These are phyloP conservation scores for Synanthedon myopaeformis DNA, from an alignment of 2,888 invertebrate species.

Conservation along the genomic window DNA sequence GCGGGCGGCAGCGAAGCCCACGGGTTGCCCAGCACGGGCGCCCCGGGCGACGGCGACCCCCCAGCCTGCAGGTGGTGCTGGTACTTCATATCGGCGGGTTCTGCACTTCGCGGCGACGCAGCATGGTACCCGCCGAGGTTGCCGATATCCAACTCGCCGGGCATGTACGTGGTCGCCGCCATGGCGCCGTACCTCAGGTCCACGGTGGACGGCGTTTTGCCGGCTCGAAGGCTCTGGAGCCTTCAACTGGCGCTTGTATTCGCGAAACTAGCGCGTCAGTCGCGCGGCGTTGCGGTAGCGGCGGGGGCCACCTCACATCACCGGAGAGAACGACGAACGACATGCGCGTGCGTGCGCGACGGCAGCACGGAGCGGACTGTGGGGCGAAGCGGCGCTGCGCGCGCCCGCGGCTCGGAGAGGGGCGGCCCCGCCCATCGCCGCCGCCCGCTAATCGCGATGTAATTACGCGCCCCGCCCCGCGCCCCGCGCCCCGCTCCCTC, in stretches of 20 bases:
- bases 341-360: conserved; percentile 74
- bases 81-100: conserved; percentile 96
- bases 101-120: conserved; percentile 88
- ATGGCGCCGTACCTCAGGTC: conserved; percentile 81
- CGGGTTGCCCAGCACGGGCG: conserved; percentile 75
- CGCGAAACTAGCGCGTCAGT: conserved; percentile 58
- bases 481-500: conserved; percentile 20
- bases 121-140: conserved; percentile 85
- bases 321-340: conserved; percentile 55
- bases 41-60: conserved; percentile 65
- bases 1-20: conserved; percentile 87
- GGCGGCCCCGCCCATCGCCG: conserved; percentile 17
- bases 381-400: conserved; percentile 45
- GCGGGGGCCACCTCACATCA: conserved; percentile 69
- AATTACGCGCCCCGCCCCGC: conserved; percentile 19
- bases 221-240: conserved; percentile 71
- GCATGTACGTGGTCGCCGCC: conserved; percentile 97
- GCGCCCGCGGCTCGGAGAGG: conserved; percentile 42
- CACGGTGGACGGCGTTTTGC: conserved; percentile 74
- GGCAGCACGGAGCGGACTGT: conserved; percentile 66
- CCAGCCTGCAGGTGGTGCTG: conserved; percentile 89
- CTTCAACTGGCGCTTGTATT: conserved; percentile 62
- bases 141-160: conserved; percentile 87
- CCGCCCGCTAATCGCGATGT: conserved; percentile 15
- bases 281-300: conserved; percentile 64